Base-by-base conservation (phyloP, 1,140 invertebrate genomes). In the Zophobas atratus region DNA sequence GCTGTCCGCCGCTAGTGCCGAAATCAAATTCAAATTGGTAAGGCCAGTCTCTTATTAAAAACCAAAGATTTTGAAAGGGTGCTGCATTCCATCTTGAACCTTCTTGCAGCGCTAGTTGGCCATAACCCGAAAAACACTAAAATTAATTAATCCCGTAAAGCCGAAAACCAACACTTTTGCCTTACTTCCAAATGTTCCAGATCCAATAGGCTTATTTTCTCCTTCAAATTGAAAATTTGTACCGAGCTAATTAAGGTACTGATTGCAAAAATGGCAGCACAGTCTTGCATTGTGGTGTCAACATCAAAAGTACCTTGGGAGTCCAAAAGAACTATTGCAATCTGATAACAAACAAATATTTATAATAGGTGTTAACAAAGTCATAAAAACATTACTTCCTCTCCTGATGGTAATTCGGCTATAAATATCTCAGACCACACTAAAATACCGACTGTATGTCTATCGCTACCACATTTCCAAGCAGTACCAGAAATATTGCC, bases 261-360 rank as follows among this genome's bases (percentile, higher is more conserved):
- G 3, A 8, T 4, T 3, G 43, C 43, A 46, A 46, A 46, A 46
- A 46, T 4, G 3, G 43, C 43, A 4, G 43, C 43, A 46, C 43
- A 46, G 6, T 46, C 3, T 4, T 3, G 3, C 43, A 46, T 8
- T 46, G 43, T 4, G 3, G 43, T 46, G 43, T 4, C 55, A n/a
- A 32, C n/a, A 56, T 56, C 55, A 56, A 56, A 56, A 56, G 55
- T 35, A 56, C 55, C 55, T 56, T 56, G 55, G 3, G 55, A 4
- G 55, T 56, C 55, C 35, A 56, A 4, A 4, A 56, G n/a, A 5
- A 56, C n/a, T 5, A 56, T 35, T 5, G 55, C 55, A 46, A 46
- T 46, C 43, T 46, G 43, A 46, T 20, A 20, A 20, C 20, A 20
- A 20, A 20, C 20, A 20, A 20, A 20, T 20, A 20, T 20, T 20